These are phyloP conservation scores for Chesias legatella DNA, from an alignment of 2,888 invertebrate genomes.

Conservation along the genomic window DNA sequence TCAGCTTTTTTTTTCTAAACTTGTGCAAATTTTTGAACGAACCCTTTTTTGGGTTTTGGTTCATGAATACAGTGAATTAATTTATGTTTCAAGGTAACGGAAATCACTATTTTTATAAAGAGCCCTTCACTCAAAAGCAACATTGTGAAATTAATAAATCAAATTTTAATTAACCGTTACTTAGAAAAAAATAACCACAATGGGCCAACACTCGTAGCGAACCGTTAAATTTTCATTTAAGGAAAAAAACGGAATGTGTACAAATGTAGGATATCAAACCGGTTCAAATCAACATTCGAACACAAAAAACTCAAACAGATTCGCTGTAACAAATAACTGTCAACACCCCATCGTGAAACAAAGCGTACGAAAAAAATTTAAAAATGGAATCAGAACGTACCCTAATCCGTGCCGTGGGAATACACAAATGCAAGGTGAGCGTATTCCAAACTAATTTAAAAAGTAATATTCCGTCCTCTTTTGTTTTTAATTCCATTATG, in stretches of 20 bases:
- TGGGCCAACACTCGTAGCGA: slow-evolving; percentile 60
- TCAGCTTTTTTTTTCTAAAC: too few relatives aligned
- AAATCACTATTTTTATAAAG: slow-evolving; percentile 40
- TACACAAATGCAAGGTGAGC: slow-evolving; percentile 74
- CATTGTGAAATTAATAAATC: slow-evolving; percentile 69
- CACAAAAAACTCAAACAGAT: slow-evolving; percentile 71
- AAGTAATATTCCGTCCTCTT: slow-evolving; percentile 73
- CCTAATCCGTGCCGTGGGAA: slow-evolving; percentile 78
- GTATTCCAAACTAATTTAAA: slow-evolving; percentile 79
- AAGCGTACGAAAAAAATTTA: slow-evolving; percentile 61
- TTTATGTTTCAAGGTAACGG: too few relatives aligned
- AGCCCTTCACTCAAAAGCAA: slow-evolving; percentile 50
- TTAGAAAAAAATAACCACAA: slow-evolving; percentile 69
- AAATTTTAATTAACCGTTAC: slow-evolving; percentile 74
- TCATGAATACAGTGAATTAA: too few relatives aligned
- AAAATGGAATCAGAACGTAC: slow-evolving; percentile 63
- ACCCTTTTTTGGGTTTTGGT: too few relatives aligned
- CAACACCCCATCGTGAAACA: slow-evolving; percentile 80
- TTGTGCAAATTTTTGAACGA: too few relatives aligned
- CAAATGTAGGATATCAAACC: slow-evolving; percentile 64
- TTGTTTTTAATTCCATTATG: slow-evolving; percentile 38
- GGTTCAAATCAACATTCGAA: slow-evolving; percentile 65
- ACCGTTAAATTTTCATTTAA: slow-evolving; percentile 74
- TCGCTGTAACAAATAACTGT: slow-evolving; percentile 77
- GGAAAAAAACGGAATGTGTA: slow-evolving; percentile 65